A percentile compares a stretch with the other conserved stretches of the same genome.
Conservation (phyloP, 1,140 invertebrate species). For the Zaprionus kolodkinae region DNA sequence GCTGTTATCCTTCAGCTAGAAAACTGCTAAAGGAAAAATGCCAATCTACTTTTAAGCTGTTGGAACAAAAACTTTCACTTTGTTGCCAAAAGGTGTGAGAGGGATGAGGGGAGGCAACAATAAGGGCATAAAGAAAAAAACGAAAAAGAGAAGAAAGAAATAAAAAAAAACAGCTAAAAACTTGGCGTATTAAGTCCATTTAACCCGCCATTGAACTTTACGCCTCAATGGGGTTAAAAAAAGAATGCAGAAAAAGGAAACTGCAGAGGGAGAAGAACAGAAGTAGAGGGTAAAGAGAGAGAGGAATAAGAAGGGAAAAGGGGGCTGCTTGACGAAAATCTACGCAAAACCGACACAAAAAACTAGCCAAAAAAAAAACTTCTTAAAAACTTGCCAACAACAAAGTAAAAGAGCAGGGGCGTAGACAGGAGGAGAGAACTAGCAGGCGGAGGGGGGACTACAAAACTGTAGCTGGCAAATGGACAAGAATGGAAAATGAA, state of each 20-base stretch:
- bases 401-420: slow-evolving; percentile 64
- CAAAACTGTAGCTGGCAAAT: slow-evolving; percentile 50
- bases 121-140: slow-evolving; percentile 18
- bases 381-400: slow-evolving; percentile 66
- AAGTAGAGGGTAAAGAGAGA: not conserved
- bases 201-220: slow-evolving; percentile 83
- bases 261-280: not conserved
- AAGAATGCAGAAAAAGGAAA: slow-evolving; percentile 61
- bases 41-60: slow-evolving; percentile 80
- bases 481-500: slow-evolving; percentile 71
- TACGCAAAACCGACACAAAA: slow-evolving; percentile 43
- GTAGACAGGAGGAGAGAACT: too few species aligned
- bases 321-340: slow-evolving; percentile 22
- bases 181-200: slow-evolving; percentile 79
- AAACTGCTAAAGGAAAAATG: slow-evolving; percentile 38
- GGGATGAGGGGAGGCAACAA: slow-evolving; percentile 17
- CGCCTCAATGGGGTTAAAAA: slow-evolving; percentile 62
- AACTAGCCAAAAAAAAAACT: slow-evolving; percentile 48
- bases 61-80: slow-evolving; percentile 72
- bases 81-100: slow-evolving; percentile 41
- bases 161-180: slow-evolving; percentile 66
- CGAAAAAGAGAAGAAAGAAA: not conserved
- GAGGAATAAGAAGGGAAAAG: not conserved
- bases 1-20: slow-evolving; percentile 46
- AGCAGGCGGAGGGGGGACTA: not conserved